Base-by-base conservation (phyloP, 2,797 vertebrate species). In the Gallinago nigripennis region DNA sequence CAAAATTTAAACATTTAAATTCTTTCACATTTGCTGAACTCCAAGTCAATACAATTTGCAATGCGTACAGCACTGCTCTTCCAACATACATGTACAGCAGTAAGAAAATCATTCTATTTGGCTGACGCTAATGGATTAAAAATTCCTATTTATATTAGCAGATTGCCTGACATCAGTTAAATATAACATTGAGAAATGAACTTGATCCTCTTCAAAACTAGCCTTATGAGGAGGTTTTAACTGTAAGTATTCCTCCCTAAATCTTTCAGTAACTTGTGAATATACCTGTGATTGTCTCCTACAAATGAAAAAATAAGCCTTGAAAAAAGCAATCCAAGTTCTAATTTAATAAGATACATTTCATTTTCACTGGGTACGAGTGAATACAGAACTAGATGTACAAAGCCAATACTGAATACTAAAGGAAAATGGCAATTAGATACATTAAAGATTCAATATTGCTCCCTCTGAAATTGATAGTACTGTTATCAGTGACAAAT, bases 391-490 rank as follows among this genome's bases (percentile, higher is more conserved):
- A 90, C 60, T n/a, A 87, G 46, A n/a, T 28, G 41, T 76, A 81
- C 28, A 95, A 84, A 90, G 80, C 53, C 27, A 76, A 77, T 35
- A 37, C 1, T 4, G 54, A 95, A 75, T 30, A 82, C 82, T 66
- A 82, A 83, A 94, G 70, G 30, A 25, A 87, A 94, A 75, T 1
- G 1, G 77, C 90, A 92, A 92, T 91, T 89, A 96, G 81, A 86
- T 56, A 88, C 78, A 64, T 68, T 93, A 76, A 95, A 96, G 85
- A 88, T 65, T 86, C 90, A 86, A 60, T 92, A 94, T 85, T 94
- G 58, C 90, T 92, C 78, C 87, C 78, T 88, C 90, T 94, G 92
- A 95, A 96, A 94, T 21, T 28, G 80, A 88, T 79, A 92, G 85
- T 27, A 33, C 71, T 73, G 82, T 92, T 91, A 96, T 60, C 81